Conservation (phyloP, 2,797 vertebrate genomes). For the Myotis vivesi region DNA sequence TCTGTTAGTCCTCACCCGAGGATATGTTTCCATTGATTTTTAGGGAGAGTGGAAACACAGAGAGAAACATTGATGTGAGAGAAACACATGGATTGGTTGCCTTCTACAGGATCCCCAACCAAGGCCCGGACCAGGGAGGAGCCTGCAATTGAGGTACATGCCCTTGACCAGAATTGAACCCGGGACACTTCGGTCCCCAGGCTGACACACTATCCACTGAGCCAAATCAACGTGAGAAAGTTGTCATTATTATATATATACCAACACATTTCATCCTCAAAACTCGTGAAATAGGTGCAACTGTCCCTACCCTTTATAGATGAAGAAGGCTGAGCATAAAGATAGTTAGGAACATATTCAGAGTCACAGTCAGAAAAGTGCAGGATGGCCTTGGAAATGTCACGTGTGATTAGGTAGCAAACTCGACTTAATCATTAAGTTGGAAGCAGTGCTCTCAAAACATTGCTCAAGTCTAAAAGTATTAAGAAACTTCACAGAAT, state of each 20-base stretch:
- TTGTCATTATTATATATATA: not conserved
- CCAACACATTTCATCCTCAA: not conserved
- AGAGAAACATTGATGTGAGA: too few species aligned
- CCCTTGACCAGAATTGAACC: too few species aligned
- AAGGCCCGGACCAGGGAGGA: fast-evolving
- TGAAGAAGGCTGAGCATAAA: not conserved
- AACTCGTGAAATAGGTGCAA: not conserved
- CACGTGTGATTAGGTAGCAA: not conserved
- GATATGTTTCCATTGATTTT: too few species aligned
- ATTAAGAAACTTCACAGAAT: not conserved
- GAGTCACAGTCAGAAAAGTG: not conserved
- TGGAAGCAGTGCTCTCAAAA: not conserved
- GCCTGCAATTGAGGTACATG: too few species aligned
- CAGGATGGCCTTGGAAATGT: not conserved
- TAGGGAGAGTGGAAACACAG: too few species aligned
- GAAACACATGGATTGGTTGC: too few species aligned
- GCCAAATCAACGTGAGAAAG: too few species aligned
- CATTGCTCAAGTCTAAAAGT: not conserved
- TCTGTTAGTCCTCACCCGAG: too few species aligned
- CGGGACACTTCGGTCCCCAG: too few species aligned
- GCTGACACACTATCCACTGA: too few species aligned
- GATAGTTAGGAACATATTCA: not conserved
- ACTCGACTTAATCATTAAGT: not conserved
- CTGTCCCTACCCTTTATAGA: not conserved
- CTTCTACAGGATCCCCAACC: too few species aligned